phyloP scores from a whole-genome alignment of 2,113 vertebrate genomes.

The Ptychochromis oligacanthus region DNA sequence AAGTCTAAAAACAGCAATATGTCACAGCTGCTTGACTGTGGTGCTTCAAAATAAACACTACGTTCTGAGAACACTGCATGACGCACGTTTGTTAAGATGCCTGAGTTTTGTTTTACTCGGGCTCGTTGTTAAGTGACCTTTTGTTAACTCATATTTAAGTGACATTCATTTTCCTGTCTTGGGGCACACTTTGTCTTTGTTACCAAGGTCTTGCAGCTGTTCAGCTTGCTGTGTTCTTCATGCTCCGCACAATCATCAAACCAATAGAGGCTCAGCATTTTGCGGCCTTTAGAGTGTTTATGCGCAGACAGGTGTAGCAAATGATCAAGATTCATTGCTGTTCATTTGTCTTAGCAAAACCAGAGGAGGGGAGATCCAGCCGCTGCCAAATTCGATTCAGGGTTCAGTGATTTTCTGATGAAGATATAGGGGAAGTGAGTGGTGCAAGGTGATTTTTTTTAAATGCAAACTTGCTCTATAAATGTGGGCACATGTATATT shows the following conservation, averaged over 20 bases:
- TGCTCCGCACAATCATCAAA: slow-evolving; percentile 59
- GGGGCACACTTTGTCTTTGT: slow-evolving; percentile 69
- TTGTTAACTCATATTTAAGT: slow-evolving; percentile 70
- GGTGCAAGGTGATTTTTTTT: slow-evolving; percentile 18
- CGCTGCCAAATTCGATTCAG: slow-evolving; percentile 47
- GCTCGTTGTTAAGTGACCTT: slow-evolving; percentile 71
- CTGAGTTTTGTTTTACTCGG: slow-evolving; percentile 50
- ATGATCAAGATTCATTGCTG: slow-evolving; percentile 71
- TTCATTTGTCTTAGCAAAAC: slow-evolving; percentile 64
- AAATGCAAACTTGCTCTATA: slow-evolving; percentile 13
- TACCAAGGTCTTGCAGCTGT: slow-evolving; percentile 49
- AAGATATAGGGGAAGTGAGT: slow-evolving; percentile 55
- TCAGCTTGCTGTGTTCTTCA: slow-evolving; percentile 64
- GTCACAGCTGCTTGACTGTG: slow-evolving; percentile 66
- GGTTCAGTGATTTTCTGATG: slow-evolving; percentile 58
- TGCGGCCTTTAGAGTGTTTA: slow-evolving; percentile 59
- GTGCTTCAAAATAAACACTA: slow-evolving; percentile 62
- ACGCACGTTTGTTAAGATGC: slow-evolving; percentile 24
- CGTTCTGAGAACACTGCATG: slow-evolving; percentile 28
- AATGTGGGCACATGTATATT: neutral
- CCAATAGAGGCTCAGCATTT: slow-evolving; percentile 23
- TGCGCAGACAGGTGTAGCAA: slow-evolving; percentile 48
- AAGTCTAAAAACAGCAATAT: slow-evolving; percentile 74
- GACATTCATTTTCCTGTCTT: slow-evolving; percentile 60
- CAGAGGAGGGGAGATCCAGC: slow-evolving; percentile 40